These are phyloP conservation scores for Slavum lentiscoides DNA, from an alignment of 2,888 invertebrate genomes.

Conservation along the genomic window DNA sequence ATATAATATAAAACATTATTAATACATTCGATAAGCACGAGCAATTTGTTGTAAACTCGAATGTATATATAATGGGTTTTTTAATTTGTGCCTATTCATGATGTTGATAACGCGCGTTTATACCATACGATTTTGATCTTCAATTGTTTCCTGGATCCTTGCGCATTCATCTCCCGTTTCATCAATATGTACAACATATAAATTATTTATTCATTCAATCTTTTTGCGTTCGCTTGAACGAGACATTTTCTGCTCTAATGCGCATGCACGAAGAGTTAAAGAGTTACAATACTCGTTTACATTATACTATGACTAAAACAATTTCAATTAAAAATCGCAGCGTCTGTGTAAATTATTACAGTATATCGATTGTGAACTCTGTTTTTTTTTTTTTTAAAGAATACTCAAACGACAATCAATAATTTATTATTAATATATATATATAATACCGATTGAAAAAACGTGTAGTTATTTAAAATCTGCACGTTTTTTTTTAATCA, in stretches of 20 bases:
- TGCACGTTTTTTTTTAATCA: too few species aligned
- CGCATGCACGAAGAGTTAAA: background rate
- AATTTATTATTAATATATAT: too few species aligned
- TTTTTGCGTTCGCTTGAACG: background rate
- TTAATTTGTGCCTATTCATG: slow-evolving; percentile 10
- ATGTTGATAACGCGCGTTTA: background rate
- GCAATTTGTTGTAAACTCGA: slow-evolving; percentile 16
- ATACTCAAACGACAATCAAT: too few species aligned
- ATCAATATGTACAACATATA: background rate
- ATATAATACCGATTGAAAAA: too few species aligned
- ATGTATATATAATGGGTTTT: background rate
- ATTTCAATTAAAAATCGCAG: slow-evolving; percentile 13
- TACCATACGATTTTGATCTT: slow-evolving; percentile 20
- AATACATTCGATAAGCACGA: background rate
- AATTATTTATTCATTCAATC: background rate
- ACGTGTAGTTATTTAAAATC: too few species aligned
- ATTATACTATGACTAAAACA: background rate
- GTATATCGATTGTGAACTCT: too few species aligned
- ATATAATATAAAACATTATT: background rate
- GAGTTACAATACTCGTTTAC: too few species aligned
- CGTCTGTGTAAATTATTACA: background rate
- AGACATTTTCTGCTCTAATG: background rate
- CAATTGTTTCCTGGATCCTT: slow-evolving; percentile 18
- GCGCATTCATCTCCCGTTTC: background rate
- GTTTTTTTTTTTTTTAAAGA: too few species aligned